These are phyloP conservation scores for Oophaga pumilio DNA, from an alignment of 2,113 vertebrate species.

Conservation along the genomic window DNA sequence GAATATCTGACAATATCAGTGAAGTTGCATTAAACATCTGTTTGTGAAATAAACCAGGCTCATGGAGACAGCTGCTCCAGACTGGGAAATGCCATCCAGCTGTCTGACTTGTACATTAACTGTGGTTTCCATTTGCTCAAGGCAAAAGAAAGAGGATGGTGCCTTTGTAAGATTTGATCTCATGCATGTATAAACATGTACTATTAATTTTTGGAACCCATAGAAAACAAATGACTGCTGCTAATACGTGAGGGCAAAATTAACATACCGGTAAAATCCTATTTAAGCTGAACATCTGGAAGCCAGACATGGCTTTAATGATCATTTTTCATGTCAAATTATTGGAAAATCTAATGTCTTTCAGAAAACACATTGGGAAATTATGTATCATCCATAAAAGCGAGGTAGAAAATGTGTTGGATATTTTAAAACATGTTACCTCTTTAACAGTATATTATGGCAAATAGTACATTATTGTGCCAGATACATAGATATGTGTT, in stretches of 20 bases:
- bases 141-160: constrained; percentile 63
- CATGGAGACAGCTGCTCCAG: constrained; percentile 70
- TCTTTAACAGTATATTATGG: neutral
- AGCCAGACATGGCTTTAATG: neutral
- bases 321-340: neutral
- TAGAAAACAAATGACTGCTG: constrained; percentile 20
- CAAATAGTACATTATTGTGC: neutral
- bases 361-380: neutral
- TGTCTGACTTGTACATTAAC: constrained; percentile 72
- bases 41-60: constrained; percentile 72
- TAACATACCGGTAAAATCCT: neutral
- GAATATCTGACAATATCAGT: constrained; percentile 67
- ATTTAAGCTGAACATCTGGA: constrained; percentile 23
- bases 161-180: constrained; percentile 38
- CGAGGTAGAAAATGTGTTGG: neutral
- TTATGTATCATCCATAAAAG: neutral
- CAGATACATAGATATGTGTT: neutral
- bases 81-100: constrained; percentile 72
- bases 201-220: neutral
- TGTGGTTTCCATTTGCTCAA: constrained; percentile 71
- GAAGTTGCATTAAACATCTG: constrained; percentile 79
- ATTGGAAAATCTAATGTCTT: neutral
- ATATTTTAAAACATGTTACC: neutral
- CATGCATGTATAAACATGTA: constrained; percentile 60
- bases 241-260: neutral